These are phyloP conservation scores for Dolomedes plantarius DNA, from an alignment of 2,888 invertebrate genomes.

Conservation along the genomic window DNA sequence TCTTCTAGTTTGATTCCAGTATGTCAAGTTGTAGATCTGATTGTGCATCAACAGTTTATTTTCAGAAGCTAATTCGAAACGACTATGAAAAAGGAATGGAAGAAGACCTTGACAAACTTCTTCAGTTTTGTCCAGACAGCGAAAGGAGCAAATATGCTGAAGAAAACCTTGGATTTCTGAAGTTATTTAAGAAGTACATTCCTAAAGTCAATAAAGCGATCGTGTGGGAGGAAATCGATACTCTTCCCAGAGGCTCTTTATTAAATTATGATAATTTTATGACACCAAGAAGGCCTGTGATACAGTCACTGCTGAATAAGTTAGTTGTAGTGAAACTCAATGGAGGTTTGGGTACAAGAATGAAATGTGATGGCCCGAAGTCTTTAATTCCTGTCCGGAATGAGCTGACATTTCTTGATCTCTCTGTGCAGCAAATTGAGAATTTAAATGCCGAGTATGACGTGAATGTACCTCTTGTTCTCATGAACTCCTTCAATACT, in stretches of 20 bases:
- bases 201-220: slow-evolving; percentile 85
- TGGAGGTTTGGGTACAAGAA: slow-evolving; percentile 95
- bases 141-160: slow-evolving; percentile 78
- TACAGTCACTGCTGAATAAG: slow-evolving; percentile 88
- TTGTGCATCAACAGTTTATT: neutral
- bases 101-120: slow-evolving; percentile 15
- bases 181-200: slow-evolving; percentile 87
- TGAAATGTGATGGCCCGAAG: slow-evolving; percentile 97
- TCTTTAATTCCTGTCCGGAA: slow-evolving; percentile 95
- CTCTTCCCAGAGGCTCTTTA: slow-evolving; percentile 82
- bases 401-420: slow-evolving; percentile 93
- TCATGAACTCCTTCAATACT: slow-evolving; percentile 99
- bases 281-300: slow-evolving; percentile 80
- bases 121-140: slow-evolving; percentile 9
- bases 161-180: slow-evolving; percentile 86
- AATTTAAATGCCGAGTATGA: slow-evolving; percentile 83
- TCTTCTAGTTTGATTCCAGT: too few relatives aligned
- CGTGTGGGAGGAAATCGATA: slow-evolving; percentile 94
- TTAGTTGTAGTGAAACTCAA: slow-evolving; percentile 95
- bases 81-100: neutral
- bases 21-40: too few relatives aligned
- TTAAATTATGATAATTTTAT: slow-evolving; percentile 7
- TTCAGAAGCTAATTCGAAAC: neutral
- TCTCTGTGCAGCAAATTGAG: slow-evolving; percentile 97
- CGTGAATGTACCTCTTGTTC: slow-evolving; percentile 88